Evolutionary conservation across 1,140 invertebrate genomes (phyloP).

Genomic region (Listronotus bonariensis): DNA sequence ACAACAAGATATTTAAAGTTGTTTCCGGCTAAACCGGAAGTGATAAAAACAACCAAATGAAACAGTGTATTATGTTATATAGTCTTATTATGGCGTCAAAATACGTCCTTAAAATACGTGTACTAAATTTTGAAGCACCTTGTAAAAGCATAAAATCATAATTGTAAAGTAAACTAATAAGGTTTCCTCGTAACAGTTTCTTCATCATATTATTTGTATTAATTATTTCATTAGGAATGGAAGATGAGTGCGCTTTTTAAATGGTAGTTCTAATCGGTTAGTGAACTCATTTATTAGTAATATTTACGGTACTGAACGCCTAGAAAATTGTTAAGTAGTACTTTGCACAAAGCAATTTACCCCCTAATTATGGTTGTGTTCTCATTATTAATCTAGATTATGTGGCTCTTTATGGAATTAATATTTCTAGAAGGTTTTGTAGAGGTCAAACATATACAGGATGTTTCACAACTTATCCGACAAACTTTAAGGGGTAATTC

Average conservation of each 20-base stretch:
- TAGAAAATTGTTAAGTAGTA: constrained; percentile 9
- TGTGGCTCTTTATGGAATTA: neutral
- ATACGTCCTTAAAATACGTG: too few species aligned
- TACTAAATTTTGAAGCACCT: too few species aligned
- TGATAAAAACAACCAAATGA: too few species aligned
- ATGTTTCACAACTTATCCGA: too few species aligned
- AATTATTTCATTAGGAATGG: constrained; percentile 3
- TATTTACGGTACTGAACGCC: constrained; percentile 1
- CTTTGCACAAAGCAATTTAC: constrained; percentile 4
- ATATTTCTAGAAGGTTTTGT: neutral
- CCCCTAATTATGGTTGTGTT: constrained; percentile 8
- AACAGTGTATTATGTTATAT: too few species aligned
- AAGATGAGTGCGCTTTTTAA: neutral
- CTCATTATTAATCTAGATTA: constrained; percentile 12
- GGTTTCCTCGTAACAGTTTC: neutral
- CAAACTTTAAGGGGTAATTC: too few species aligned
- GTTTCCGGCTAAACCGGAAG: too few species aligned
- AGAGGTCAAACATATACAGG: too few species aligned
- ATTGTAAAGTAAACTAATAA: too few species aligned
- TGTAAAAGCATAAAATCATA: too few species aligned
- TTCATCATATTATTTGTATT: neutral
- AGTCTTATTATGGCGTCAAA: too few species aligned
- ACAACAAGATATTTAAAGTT: too few species aligned
- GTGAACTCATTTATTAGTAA: constrained; percentile 12
- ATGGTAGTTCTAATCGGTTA: neutral